A percentile compares a stretch with the other conserved stretches of the same genome.
phyloP scores from a whole-genome alignment of 2,113 vertebrate genomes.

The Dipodomys stephensi region DNA sequence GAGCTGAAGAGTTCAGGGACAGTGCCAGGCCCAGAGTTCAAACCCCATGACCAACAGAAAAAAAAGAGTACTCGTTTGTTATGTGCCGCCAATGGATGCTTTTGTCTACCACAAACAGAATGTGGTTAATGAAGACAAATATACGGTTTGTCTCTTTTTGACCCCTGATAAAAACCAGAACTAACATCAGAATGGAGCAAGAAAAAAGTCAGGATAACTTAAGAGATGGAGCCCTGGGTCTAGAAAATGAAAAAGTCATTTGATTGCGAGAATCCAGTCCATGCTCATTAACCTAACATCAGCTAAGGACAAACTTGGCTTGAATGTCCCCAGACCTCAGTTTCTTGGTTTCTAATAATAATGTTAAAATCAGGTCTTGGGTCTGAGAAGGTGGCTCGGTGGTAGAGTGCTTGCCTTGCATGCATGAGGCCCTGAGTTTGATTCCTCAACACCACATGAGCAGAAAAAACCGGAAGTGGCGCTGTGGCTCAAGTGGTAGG shows the following conservation, averaged over 20 bases:
- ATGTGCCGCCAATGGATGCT: not conserved
- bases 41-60: no score
- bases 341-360: conserved; percentile 24
- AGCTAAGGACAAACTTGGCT: not conserved
- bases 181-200: not conserved
- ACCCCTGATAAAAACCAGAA: not conserved
- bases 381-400: no score
- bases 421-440: no score
- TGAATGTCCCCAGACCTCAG: not conserved
- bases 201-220: not conserved
- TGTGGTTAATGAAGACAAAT: not conserved
- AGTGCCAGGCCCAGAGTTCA: no score
- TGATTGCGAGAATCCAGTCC: not conserved
- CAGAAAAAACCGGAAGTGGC: no score
- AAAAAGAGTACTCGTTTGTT: not conserved
- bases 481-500: no score
- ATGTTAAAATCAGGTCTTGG: not conserved
- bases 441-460: no score
- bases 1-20: no score
- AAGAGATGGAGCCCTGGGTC: not conserved
- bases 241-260: not conserved
- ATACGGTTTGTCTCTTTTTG: not conserved
- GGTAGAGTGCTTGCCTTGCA: no score
- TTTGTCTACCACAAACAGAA: not conserved
- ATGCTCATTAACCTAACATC: not conserved